Base-by-base conservation (phyloP, 2,888 invertebrate genomes). In the Drosophila mercatorum region DNA sequence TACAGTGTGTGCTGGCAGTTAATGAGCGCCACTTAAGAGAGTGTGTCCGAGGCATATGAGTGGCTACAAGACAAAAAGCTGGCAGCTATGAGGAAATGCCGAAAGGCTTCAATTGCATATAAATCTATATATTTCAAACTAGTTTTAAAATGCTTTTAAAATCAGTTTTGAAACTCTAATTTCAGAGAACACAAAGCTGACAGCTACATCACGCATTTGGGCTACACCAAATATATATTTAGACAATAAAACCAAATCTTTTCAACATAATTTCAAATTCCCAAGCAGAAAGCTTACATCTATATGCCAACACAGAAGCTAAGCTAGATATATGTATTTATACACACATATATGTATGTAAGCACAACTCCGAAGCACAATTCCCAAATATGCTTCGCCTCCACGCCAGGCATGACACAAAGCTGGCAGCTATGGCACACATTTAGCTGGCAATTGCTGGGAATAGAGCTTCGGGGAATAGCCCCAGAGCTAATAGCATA, bases 1-100 rank as follows among this genome's bases (percentile, higher is more conserved):
- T n/a, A 74, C 74, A 74, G 64, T 74, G 46, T 10, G 53, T 36
- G 64, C 52, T 28, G 44, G 57, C 73, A 63, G 63, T 74, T 44
- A 26, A 40, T 57, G 44, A 51, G 17, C 49, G 12, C 3, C 56
- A 28, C 26, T 40, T 17, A 4, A 7, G 7, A 34, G 7, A 3
- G 22, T 6, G 8, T n/a, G 22, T 17, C 5, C 12, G 17, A 22
- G 36, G 7, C 26, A 5, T 22, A n/a, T 12, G 3, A 26, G 26
- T 5, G 38, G 22, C 22, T 22, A 22, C n/a, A 3, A 7, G 34
- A 34, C 51, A 17, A 17, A 34, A 51, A 34, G 51, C 34, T 17
- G 10, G 5, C 5, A 5, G 34, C 5, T 28, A 47, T 4, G 47
- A 28, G 22, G 22, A 22, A 22, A 1, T 0, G 22, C 22, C 22